Evolutionary conservation across 2,113 vertebrate species (phyloP).

Genomic region (Periophthalmus modestus): DNA sequence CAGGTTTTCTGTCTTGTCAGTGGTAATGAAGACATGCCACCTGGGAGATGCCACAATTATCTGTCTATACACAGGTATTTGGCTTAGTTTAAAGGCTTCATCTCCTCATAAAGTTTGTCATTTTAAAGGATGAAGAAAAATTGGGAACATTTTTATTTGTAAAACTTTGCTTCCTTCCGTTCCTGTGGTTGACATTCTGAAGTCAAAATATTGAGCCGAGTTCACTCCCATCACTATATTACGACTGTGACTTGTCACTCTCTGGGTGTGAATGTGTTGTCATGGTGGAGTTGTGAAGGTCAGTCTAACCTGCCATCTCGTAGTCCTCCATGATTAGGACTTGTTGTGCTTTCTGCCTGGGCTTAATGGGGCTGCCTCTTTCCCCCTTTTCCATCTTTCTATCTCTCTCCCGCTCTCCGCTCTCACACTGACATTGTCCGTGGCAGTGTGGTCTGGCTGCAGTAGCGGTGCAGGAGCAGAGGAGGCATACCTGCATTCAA

Average conservation of each 20-base stretch:
- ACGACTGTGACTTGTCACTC: conserved; percentile 36
- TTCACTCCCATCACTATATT: conserved; percentile 17
- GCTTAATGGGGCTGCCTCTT: conserved; percentile 55
- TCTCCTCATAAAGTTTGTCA: background rate
- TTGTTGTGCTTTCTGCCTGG: conserved; percentile 53
- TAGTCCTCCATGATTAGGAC: conserved; percentile 52
- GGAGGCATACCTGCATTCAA: conserved; percentile 75
- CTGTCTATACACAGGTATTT: background rate
- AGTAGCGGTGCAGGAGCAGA: conserved; percentile 64
- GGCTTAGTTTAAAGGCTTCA: background rate
- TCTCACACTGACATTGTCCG: conserved; percentile 33
- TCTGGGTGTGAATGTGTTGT: conserved; percentile 34
- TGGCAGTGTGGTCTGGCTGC: conserved; percentile 64
- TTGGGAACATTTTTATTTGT: no score
- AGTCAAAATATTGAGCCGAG: background rate
- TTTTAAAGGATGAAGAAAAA: background rate
- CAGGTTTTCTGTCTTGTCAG: conserved; percentile 15
- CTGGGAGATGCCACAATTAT: conserved; percentile 1
- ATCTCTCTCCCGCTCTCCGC: background rate
- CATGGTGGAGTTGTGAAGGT: conserved; percentile 61
- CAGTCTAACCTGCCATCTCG: conserved; percentile 47
- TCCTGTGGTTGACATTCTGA: conserved; percentile 3
- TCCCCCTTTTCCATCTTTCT: conserved; percentile 19
- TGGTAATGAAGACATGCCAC: conserved; percentile 18
- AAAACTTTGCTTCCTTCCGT: background rate